Evolutionary conservation across 2,113 vertebrate genomes (phyloP), one percentile per base, ranked within the genome.

Genomic region (Gila orcuttii): DNA sequence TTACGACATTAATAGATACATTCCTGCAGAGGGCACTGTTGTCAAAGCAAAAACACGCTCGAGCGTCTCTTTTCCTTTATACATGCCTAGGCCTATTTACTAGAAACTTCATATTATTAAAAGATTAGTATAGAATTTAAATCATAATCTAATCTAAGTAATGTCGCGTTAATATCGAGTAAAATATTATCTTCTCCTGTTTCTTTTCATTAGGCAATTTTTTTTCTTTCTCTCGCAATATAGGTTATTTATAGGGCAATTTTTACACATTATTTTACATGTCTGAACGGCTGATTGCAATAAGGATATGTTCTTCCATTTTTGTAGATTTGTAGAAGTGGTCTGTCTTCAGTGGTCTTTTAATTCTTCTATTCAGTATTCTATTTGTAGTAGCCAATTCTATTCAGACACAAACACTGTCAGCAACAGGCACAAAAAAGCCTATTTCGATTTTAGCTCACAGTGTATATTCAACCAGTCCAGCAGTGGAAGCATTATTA

Each of bases 11-110:
- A 31, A 36, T 10, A 69, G 8, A 76, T 0, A 57, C 0, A 23
- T 81, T 42, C 31, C 83, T 85, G 69, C 69, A 87, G 86, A 59
- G 71, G 86, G 55, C 78, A 28, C 69, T 76, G 55, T 64, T 69
- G 78, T 69, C 69, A 28, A 76, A 50, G 62, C 23, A 31, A 87
- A 64, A 60, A 45, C 15, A 33, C 13, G 60, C 6, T 19, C 6
- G 19, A 6, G 10, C n/a, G 3, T 45, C 50, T 9, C 5, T 0
- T 11, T 82, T 52, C 9, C 3, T 23, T 12, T 21, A 25, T 13
- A 7, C 13, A 57, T 31, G 25, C 11, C n/a, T 31, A 57, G 28
- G n/a, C 17, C 36, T 31, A 45, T 62, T 75, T 5, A 69, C 19
- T 12, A 39, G 8, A 39, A 11, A 71, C 33, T 71, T 39, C 9